Evolutionary conservation across 2,888 invertebrate species (phyloP).

Genomic region (Strigamia transsilvanica): DNA sequence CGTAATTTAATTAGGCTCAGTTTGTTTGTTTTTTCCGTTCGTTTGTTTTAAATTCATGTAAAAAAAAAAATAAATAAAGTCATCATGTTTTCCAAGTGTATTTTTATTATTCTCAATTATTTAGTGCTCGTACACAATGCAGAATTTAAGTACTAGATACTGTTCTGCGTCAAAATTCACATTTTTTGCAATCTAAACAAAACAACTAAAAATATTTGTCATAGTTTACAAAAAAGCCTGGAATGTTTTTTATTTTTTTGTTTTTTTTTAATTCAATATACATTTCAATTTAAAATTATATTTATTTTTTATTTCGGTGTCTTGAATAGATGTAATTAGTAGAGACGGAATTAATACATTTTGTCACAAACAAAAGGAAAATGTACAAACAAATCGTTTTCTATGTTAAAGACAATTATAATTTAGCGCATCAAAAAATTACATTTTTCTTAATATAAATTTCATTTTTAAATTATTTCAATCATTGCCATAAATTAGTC

Average conservation of each 20-base stretch:
- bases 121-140: slow-evolving; percentile 25
- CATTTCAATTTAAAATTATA: no score
- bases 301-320: no score
- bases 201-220: not conserved
- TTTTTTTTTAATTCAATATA: no score
- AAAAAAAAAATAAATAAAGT: not conserved
- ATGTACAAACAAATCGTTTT: not conserved
- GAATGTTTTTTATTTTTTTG: no score
- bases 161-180: not conserved
- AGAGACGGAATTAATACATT: slow-evolving; percentile 10
- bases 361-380: not conserved
- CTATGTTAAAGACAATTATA: not conserved
- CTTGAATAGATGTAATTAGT: not conserved
- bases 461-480: not conserved
- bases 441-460: not conserved
- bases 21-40: no score
- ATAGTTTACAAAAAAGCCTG: not conserved
- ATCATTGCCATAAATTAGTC: slow-evolving; percentile 60
- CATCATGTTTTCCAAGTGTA: not conserved
- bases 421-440: not conserved
- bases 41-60: no score
- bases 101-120: slow-evolving; percentile 23
- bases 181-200: not conserved
- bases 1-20: not conserved
- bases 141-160: slow-evolving; percentile 23